Evolutionary conservation across 2,113 vertebrate genomes (phyloP).

Genomic region (Daubentonia madagascariensis): DNA sequence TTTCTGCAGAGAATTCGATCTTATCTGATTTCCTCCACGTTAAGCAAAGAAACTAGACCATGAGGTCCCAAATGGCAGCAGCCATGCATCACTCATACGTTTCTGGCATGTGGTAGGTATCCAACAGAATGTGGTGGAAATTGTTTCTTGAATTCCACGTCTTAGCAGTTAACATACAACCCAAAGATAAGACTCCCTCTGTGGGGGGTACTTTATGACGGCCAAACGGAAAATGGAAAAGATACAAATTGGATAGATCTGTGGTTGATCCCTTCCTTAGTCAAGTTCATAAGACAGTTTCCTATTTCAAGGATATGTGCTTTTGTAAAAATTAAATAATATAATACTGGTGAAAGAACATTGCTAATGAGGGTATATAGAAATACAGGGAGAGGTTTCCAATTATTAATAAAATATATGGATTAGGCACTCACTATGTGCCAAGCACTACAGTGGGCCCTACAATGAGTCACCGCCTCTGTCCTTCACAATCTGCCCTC

Average conservation of each 20-base stretch:
- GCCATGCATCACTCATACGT: accelerated
- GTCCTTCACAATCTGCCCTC: background rate
- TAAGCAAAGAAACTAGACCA: accelerated
- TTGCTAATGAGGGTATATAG: accelerated
- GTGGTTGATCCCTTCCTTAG: background rate
- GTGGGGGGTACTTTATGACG: accelerated
- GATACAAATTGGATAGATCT: accelerated
- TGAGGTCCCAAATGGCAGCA: accelerated
- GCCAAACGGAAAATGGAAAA: accelerated
- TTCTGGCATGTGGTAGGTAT: accelerated
- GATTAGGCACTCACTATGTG: accelerated
- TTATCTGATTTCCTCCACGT: background rate
- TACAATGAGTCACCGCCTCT: background rate
- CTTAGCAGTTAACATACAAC: background rate
- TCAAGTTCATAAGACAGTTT: background rate
- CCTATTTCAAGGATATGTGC: background rate
- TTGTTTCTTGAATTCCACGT: background rate
- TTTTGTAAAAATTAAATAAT: no score
- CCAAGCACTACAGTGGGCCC: accelerated
- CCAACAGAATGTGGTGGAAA: background rate
- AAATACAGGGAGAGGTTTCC: background rate
- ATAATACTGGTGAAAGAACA: accelerated
- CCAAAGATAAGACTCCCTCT: no score
- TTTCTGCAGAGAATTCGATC: background rate
- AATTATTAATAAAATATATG: accelerated